Conservation (phyloP, 2,797 vertebrate species). For the Euphonia xanthogaster region DNA sequence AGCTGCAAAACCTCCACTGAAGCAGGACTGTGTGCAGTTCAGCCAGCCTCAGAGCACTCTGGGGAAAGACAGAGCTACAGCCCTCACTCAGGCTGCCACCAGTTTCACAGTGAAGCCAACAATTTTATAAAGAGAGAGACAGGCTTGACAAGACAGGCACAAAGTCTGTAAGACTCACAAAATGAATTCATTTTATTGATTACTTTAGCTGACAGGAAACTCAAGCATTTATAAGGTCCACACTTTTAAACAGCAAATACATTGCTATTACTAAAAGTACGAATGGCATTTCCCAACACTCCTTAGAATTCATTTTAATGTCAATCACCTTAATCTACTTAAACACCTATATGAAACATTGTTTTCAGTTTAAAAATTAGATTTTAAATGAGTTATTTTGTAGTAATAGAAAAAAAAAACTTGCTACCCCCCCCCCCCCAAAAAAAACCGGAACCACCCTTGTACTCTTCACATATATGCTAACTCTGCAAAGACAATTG, state of each 20-base stretch:
- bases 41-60: not conserved
- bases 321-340: not conserved
- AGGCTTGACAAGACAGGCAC: not conserved
- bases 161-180: not conserved
- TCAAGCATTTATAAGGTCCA: slow-evolving; percentile 13
- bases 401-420: not conserved
- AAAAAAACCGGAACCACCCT: not conserved
- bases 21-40: not conserved
- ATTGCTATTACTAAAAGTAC: not conserved
- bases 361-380: not conserved
- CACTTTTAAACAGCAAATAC: not conserved
- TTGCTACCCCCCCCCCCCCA: fast-evolving
- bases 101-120: not conserved
- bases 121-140: not conserved
- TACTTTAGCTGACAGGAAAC: not conserved
- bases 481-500: not conserved
- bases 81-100: not conserved
- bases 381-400: not conserved
- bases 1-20: not conserved
- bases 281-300: not conserved
- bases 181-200: not conserved
- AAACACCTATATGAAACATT: not conserved
- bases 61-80: not conserved
- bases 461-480: not conserved
- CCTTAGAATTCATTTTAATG: not conserved